Evolutionary conservation across 1,140 invertebrate species (phyloP).

Genomic region (Mycetomoellerius zeteki): DNA sequence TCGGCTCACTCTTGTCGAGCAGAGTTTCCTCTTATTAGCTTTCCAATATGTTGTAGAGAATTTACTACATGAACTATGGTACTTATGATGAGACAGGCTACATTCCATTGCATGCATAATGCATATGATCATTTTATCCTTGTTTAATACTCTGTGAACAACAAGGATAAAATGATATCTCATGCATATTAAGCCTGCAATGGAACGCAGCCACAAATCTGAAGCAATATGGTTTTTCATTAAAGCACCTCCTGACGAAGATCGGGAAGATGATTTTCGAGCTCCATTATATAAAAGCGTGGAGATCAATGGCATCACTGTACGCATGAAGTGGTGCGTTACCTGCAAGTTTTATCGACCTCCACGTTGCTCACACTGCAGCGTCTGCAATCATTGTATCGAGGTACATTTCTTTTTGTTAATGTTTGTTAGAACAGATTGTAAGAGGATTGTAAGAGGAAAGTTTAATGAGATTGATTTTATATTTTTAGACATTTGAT

Average conservation of each 20-base stretch:
- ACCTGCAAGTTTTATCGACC: slow-evolving; percentile 99
- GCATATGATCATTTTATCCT: too few relatives aligned
- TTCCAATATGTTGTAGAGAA: too few relatives aligned
- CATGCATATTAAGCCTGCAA: too few relatives aligned
- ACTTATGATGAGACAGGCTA: too few relatives aligned
- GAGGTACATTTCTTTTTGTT: slow-evolving; percentile 90
- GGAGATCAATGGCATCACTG: slow-evolving; percentile 99
- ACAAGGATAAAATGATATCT: too few relatives aligned
- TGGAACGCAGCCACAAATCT: too few relatives aligned
- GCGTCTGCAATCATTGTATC: slow-evolving; percentile 99
- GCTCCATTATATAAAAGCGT: slow-evolving; percentile 99
- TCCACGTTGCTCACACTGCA: slow-evolving; percentile 99
- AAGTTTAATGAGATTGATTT: neutral
- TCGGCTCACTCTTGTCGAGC: too few relatives aligned
- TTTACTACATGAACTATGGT: too few relatives aligned
- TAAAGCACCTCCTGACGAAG: slow-evolving; percentile 97
- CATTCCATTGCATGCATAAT: too few relatives aligned
- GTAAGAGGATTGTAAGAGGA: neutral
- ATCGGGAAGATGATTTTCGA: slow-evolving; percentile 98
- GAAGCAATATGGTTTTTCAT: slow-evolving; percentile 28
- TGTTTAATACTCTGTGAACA: too few relatives aligned
- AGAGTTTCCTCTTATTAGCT: too few relatives aligned
- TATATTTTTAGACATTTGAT: slow-evolving; percentile 96
- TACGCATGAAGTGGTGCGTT: slow-evolving; percentile 99
- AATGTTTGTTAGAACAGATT: neutral